Conservation (phyloP, 2,888 invertebrate genomes). For the Caenorhabditis macrosperma region DNA sequence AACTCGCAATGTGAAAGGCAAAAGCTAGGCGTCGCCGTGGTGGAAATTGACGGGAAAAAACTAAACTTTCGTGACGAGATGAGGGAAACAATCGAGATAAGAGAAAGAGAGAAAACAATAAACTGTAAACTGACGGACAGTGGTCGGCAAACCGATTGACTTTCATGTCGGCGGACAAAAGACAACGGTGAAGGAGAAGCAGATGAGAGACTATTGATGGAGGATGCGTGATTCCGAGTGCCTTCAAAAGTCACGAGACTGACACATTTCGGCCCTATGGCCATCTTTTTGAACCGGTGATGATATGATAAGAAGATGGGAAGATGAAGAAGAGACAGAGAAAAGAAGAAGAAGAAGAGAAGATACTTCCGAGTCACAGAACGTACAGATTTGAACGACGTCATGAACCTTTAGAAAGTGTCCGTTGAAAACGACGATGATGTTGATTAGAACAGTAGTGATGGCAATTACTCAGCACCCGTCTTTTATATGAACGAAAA, state of each 20-base stretch:
- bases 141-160: too few species aligned
- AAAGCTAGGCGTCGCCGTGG: too few species aligned
- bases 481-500: neutral
- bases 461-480: neutral
- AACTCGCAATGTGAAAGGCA: too few species aligned
- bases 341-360: too few species aligned
- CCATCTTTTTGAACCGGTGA: constrained; percentile 39
- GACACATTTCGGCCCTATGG: constrained; percentile 28
- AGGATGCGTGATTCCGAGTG: neutral
- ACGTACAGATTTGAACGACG: constrained; percentile 1
- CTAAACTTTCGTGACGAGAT: too few species aligned
- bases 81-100: too few species aligned
- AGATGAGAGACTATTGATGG: neutral
- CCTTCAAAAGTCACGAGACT: constrained; percentile 43
- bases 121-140: constrained; percentile 2
- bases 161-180: neutral
- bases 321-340: neutral
- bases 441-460: neutral
- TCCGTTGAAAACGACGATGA: neutral
- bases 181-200: neutral
- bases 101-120: neutral
- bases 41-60: too few species aligned
- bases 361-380: neutral
- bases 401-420: neutral
- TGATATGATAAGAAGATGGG: constrained; percentile 23